A percentile compares a stretch with the other conserved stretches of the same genome.
Evolutionary conservation across 2,113 vertebrate species (phyloP).

Genomic region (Pachyramphus minor): DNA sequence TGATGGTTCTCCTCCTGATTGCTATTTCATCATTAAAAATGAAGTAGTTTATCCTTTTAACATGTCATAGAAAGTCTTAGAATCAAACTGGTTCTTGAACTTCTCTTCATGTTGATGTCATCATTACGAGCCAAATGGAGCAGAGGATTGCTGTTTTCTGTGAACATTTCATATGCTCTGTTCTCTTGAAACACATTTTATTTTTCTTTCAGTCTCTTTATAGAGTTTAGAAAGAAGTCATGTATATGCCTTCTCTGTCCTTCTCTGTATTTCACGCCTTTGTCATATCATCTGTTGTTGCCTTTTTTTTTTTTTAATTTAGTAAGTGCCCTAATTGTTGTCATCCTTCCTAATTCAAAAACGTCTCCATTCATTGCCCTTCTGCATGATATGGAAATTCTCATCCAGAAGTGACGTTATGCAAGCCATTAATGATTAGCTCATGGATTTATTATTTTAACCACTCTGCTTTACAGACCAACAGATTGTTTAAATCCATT

Average conservation of each 20-base stretch:
- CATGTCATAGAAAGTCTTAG: neutral
- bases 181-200: neutral
- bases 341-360: slow-evolving; percentile 21
- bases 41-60: neutral
- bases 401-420: neutral
- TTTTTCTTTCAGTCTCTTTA: neutral
- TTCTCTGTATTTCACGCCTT: neutral
- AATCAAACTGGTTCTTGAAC: neutral
- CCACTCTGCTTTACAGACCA: neutral
- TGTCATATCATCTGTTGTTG: neutral
- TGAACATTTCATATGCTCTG: neutral
- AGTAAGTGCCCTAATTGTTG: neutral
- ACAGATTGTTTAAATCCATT: neutral
- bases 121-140: neutral
- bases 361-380: neutral
- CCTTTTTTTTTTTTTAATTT: neutral
- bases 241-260: neutral
- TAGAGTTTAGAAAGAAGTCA: neutral
- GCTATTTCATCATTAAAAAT: slow-evolving; percentile 1
- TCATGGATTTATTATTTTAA: neutral
- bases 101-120: neutral
- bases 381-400: neutral
- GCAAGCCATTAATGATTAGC: neutral
- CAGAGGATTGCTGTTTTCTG: neutral
- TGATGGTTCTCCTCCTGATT: neutral